Evolutionary conservation across 2,113 vertebrate genomes (phyloP), one percentile per base, ranked within the genome.

Genomic region (Daboia siamensis): DNA sequence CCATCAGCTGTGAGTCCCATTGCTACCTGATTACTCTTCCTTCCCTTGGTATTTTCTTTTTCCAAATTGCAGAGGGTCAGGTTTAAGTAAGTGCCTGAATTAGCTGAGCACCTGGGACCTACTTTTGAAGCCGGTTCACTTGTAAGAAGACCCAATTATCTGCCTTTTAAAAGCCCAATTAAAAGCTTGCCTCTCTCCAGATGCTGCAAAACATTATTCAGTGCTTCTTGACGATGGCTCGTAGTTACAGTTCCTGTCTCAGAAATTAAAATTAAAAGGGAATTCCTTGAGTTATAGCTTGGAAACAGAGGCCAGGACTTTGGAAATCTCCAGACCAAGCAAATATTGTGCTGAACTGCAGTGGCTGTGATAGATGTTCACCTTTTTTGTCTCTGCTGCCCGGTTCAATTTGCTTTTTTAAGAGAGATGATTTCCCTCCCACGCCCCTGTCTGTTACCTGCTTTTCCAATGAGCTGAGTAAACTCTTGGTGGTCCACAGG

Each of bases 1-100:
- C 80, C 88, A 44, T 23, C 46, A 12, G 12, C 23, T 56, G 92
- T 93, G 92, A 93, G 92, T 86, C 80, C 29, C n/a, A 39, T 80
- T 44, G 17, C n/a, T n/a, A 13, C 29, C 11, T 44, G 5, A 9
- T 46, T 55, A 5, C 0, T 1, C n/a, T 52, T 10, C 21, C 17
- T 52, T 29, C 33, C 17, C 17, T 33, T 6, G 26, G 4, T 46
- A 1, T 24, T 59, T 48, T 46, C 33, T 51, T 24, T 15, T 33
- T 24, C 48, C 51, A 17, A 23, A 15, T 74, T 17, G 29, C 3
- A 46, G 48, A 33, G 23, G 33, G 1, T 33, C 7, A 54, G 7
- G 15, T 91, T 91, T 44, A 54, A 80, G 55, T 74, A n/a, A 87
- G 86, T 13, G 13, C 21, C n/a, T 39, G 13, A n/a, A 24, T 12